Evolutionary conservation across 2,888 invertebrate genomes (phyloP).

Genomic region (Chydorus sphaericus): DNA sequence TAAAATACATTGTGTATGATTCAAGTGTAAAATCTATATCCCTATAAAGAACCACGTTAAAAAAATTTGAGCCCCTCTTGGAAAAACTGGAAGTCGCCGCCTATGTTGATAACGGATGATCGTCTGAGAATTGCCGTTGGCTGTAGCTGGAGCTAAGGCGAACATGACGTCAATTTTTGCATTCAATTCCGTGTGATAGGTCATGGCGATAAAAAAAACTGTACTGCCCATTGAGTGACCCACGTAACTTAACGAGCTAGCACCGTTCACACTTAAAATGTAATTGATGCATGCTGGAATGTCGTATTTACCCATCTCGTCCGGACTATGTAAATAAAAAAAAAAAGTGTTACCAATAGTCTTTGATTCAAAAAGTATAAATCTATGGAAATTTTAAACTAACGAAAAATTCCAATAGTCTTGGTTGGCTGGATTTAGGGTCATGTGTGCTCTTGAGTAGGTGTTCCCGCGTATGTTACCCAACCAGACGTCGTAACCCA

Average conservation of each 20-base stretch:
- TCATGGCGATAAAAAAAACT: constrained; percentile 27
- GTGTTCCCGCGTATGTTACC: constrained; percentile 48
- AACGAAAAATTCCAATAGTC: constrained; percentile 45
- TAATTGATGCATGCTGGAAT: constrained; percentile 40
- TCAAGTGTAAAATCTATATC: too few species aligned
- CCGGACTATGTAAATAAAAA: constrained; percentile 18
- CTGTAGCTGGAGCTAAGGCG: constrained; percentile 25
- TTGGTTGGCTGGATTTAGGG: constrained; percentile 27
- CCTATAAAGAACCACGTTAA: too few species aligned
- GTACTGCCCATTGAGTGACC: constrained; percentile 40
- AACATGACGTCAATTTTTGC: constrained; percentile 22
- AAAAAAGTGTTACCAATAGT: neutral
- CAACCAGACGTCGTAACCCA: constrained; percentile 64
- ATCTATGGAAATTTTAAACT: neutral
- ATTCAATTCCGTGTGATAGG: constrained; percentile 21
- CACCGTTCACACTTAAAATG: constrained; percentile 36
- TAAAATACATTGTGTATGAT: too few species aligned
- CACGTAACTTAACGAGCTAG: constrained; percentile 31
- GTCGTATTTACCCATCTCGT: constrained; percentile 39
- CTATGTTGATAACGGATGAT: constrained; percentile 20
- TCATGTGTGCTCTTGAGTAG: constrained; percentile 42
- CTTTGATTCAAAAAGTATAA: neutral
- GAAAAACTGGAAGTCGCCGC: too few species aligned
- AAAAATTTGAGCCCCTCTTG: too few species aligned
- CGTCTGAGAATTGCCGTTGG: constrained; percentile 26